phyloP scores from a whole-genome alignment of 2,113 vertebrate species.

The Boleophthalmus pectinirostris region DNA sequence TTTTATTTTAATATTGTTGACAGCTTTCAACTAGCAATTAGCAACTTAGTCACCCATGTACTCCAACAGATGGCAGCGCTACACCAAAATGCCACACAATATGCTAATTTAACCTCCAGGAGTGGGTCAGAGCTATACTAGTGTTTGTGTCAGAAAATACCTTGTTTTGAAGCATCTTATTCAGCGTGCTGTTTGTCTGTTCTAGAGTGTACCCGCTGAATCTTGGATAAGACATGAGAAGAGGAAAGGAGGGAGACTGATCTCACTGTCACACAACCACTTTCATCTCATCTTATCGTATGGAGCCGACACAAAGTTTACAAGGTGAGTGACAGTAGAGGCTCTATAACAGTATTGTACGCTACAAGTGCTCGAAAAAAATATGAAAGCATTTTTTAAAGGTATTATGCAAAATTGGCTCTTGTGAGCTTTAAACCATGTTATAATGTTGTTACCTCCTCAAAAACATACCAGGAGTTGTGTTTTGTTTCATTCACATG shows the following conservation, averaged over 20 bases:
- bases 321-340: conserved; percentile 28
- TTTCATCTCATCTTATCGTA: conserved; percentile 24
- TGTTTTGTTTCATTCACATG: too few species aligned
- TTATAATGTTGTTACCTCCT: too few species aligned
- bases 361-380: too few species aligned
- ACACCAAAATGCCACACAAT: conserved; percentile 4
- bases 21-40: neutral
- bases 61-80: conserved; percentile 1
- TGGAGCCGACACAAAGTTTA: conserved; percentile 24
- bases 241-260: conserved; percentile 73
- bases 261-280: conserved; percentile 56
- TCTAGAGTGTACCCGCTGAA: conserved; percentile 34
- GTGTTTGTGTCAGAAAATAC: neutral
- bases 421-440: too few species aligned
- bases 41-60: neutral
- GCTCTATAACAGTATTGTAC: conserved; percentile 3
- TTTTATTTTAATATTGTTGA: neutral
- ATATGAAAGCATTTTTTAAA: neutral
- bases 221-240: conserved; percentile 61
- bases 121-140: neutral
- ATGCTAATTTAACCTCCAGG: conserved; percentile 1
- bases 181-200: neutral
- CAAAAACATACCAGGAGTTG: too few species aligned
- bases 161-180: neutral
- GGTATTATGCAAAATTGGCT: too few species aligned